Base-by-base conservation (phyloP, 2,888 invertebrate species). In the Acrobasis suavella region DNA sequence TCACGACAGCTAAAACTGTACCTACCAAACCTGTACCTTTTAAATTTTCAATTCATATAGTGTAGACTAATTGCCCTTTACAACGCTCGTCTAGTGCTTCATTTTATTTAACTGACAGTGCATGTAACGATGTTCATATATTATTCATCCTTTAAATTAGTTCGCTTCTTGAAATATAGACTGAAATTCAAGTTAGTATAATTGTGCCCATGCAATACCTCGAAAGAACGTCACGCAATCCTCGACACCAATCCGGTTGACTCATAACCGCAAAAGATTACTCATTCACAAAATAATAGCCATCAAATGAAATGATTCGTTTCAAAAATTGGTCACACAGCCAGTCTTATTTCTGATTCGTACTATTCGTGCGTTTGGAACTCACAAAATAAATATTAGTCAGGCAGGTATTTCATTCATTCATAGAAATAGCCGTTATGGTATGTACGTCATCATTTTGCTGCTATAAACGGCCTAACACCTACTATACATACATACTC, bases 281-380 rank as follows among this genome's bases (percentile, higher is more conserved):
- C 83, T 87, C 86, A 90, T 87, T 85, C 83, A 85, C 82, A 78
- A 82, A 85, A 82, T 81, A 76, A 76, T 76, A 76, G 79, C 72
- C 65, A 46, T 72, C 72, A 67, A 71, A 78, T 76, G 74, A 75
- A 75, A 69, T 71, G 70, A 73, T 74, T 78, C 73, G 67, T 74
- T 75, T 67, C 65, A 62, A 65, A 66, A 58, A 63, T 42, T 38
- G 17, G 37, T 62, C 37, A 55, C 37, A 46, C 51, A 62, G 56
- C 54, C 62, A 9, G 16, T 50, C 9, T 14, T n/a, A 6, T 12
- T 12, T 60, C 16, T 39, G 16, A 46, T 58, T 58, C 46, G 58
- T 9, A 1, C 58, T 12, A 46, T 49, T 58, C 46, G 58, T 9
- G 8, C 58, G 32, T 46, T 12, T 14, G 46, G 14, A 32, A 32